These are phyloP conservation scores for Cervus canadensis DNA, from an alignment of 2,113 vertebrate genomes.

Conservation along the genomic window DNA sequence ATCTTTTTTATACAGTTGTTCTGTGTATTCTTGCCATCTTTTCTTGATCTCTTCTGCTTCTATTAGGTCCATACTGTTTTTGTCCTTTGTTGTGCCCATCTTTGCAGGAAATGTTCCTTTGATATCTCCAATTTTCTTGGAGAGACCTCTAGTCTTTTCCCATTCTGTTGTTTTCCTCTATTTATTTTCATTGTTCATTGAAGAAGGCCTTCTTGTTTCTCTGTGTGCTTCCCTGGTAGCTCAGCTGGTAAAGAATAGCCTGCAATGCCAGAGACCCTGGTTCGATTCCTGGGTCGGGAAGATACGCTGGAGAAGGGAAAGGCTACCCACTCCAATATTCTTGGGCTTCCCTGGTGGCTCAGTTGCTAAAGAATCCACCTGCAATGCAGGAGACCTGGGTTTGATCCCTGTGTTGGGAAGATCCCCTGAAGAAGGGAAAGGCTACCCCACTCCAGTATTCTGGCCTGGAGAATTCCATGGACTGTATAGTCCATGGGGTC, in stretches of 20 bases:
- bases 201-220: background rate
- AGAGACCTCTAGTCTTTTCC: background rate
- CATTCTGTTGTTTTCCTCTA: background rate
- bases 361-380: too few species aligned
- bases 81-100: background rate
- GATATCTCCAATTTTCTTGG: background rate
- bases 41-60: background rate
- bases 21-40: background rate
- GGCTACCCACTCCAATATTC: background rate
- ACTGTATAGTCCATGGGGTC: background rate
- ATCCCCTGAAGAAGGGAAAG: too few species aligned
- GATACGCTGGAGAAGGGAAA: background rate
- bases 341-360: too few species aligned
- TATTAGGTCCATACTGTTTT: background rate
- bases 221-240: background rate
- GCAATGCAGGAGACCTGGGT: too few species aligned
- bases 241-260: background rate
- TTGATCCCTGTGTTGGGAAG: too few species aligned
- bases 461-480: too few species aligned
- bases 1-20: background rate
- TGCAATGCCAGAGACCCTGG: background rate
- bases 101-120: background rate
- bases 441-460: too few species aligned
- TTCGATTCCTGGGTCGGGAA: background rate
- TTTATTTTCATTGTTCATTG: background rate